Evolutionary conservation across 2,888 invertebrate genomes (phyloP).

Genomic region (Exephanes ischioxanthus): DNA sequence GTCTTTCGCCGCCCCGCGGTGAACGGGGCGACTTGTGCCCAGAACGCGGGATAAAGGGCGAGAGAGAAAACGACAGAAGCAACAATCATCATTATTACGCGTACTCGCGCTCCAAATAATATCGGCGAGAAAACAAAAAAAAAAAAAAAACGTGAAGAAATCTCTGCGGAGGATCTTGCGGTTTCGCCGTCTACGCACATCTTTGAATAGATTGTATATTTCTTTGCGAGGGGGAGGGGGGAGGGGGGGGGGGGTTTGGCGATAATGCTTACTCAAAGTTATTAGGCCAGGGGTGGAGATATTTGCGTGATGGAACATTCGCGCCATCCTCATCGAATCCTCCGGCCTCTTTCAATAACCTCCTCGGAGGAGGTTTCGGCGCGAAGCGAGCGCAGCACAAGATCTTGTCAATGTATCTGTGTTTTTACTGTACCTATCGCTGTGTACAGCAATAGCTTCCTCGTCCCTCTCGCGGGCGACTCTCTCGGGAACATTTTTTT

Average conservation of each 20-base stretch:
- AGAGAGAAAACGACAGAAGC: constrained; percentile 61
- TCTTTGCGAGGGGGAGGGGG: not conserved
- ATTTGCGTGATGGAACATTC: not conserved
- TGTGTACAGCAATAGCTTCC: constrained; percentile 18
- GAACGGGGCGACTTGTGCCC: constrained; percentile 13
- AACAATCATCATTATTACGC: constrained; percentile 77
- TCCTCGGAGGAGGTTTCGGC: constrained; percentile 9
- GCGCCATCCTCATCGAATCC: not conserved
- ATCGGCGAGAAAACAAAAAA: constrained; percentile 66
- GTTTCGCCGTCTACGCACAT: constrained; percentile 52
- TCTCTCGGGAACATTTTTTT: constrained; percentile 22
- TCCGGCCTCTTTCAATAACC: constrained; percentile 33
- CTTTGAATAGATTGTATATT: constrained; percentile 29
- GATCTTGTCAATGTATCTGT: constrained; percentile 33
- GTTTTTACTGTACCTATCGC: constrained; percentile 53
- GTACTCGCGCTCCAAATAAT: constrained; percentile 79
- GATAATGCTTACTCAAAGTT: constrained; percentile 13
- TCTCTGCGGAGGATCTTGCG: constrained; percentile 78
- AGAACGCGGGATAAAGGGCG: constrained; percentile 27
- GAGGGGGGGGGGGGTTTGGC: not conserved
- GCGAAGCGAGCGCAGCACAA: not conserved
- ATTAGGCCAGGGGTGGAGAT: constrained; percentile 2
- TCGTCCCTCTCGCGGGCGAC: constrained; percentile 28
- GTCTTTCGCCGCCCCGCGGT: constrained; percentile 46
- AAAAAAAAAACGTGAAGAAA: constrained; percentile 55